Evolutionary conservation across 2,888 invertebrate genomes (phyloP), one percentile per base, ranked within the genome.

Genomic region (Hypena proboscidalis): DNA sequence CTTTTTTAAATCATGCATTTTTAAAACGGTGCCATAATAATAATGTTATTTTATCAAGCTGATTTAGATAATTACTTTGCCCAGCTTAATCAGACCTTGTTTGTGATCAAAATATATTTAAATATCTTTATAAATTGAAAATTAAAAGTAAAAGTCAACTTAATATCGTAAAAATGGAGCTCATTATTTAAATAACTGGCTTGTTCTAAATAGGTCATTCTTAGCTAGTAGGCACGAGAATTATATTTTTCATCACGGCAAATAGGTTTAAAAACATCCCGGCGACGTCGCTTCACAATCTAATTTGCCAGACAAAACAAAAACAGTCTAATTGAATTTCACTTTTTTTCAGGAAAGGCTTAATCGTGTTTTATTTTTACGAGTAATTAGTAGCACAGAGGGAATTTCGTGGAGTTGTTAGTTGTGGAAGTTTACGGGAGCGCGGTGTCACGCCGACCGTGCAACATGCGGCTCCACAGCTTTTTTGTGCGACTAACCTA

Each of bases 361-460:
- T 44, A 46, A 57, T 49, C 44, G 33, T 49, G 52, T 65, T 67
- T 74, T 68, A 61, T 67, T 72, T 72, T 57, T 56, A 35, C 41
- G 50, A 58, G 59, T 64, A 71, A 68, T 67, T 68, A 67, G 62
- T 60, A 48, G 55, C 50, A 56, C 48, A 43, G 56, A 43, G 54
- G 45, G 41, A 51, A 48, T 42, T 55, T 47, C 27, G 39, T 40
- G 29, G 34, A 42, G 41, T 47, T 35, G 36, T 42, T 48, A 42
- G 40, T 47, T 44, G 34, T 13, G 29, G 2, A 48, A 60, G 40
- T 60, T 60, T 34, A 35, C 31, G 23, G 27, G 8, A 41, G 4
- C 7, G 11, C 21, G 41, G 22, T 8, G 23, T 33, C 35, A 31
- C 10, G 17, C 7, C 15, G 30, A 42, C 27, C 41, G 27, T 46